Evolutionary conservation across 2,113 vertebrate species (phyloP).

Genomic region (Heterocephalus glaber): DNA sequence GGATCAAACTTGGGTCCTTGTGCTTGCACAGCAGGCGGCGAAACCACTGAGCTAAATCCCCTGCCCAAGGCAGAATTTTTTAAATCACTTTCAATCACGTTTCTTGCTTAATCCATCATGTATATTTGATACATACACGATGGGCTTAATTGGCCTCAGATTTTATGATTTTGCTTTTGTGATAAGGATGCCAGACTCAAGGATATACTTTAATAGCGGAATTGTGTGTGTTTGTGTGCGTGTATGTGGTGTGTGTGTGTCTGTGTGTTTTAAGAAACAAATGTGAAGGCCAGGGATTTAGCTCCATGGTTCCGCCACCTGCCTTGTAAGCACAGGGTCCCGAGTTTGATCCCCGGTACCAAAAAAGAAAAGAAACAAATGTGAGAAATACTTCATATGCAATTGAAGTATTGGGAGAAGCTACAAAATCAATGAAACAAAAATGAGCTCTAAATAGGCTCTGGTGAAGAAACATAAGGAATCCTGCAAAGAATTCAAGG

Average conservation of each 20-base stretch:
- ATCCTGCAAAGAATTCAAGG: conserved; percentile 37
- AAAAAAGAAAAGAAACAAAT: conserved; percentile 62
- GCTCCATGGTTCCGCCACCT: too few relatives aligned
- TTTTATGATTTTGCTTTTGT: not conserved
- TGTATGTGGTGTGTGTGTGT: not conserved
- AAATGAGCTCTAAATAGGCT: conserved; percentile 44
- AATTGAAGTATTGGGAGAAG: not conserved
- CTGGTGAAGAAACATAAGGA: conserved; percentile 47
- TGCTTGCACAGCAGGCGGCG: too few relatives aligned
- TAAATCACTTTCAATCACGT: not conserved
- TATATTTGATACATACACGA: not conserved
- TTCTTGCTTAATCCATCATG: not conserved
- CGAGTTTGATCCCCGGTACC: too few relatives aligned
- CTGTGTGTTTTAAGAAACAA: conserved; percentile 47
- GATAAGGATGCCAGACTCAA: not conserved
- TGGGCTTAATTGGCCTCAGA: not conserved
- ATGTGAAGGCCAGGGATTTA: too few relatives aligned
- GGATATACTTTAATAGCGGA: conserved; percentile 27
- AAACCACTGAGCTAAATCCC: too few relatives aligned
- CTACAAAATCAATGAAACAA: conserved; percentile 43
- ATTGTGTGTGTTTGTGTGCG: not conserved
- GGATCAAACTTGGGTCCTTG: too few relatives aligned
- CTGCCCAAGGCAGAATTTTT: conserved; percentile 25
- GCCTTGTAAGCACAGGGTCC: too few relatives aligned
- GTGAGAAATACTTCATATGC: conserved; percentile 6